These are phyloP conservation scores for Parazoanthus atlanticus DNA, from an alignment of 92 coral and sea anemone genomes.

Conservation along the genomic window DNA sequence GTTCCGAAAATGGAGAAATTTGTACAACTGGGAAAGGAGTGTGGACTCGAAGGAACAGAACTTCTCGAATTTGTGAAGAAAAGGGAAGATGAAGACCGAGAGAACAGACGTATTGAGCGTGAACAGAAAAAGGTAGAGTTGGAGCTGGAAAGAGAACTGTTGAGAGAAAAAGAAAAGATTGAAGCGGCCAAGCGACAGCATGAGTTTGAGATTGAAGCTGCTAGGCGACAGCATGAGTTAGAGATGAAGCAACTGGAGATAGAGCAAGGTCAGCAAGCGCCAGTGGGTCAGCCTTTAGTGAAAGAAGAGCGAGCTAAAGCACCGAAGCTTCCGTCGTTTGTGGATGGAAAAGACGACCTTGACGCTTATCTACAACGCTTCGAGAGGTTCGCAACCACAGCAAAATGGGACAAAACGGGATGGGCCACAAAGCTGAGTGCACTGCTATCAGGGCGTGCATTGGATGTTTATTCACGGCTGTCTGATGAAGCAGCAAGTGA, in stretches of 20 bases:
- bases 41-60: too few species aligned
- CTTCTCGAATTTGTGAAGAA: too few species aligned
- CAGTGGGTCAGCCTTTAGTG: too few species aligned
- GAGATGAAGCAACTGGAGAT: not conserved
- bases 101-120: too few species aligned
- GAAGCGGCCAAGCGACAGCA: not conserved
- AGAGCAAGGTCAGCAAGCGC: too few species aligned
- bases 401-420: slow-evolving; percentile 42
- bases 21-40: too few species aligned
- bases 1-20: too few species aligned
- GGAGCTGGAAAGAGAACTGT: too few species aligned
- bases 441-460: slow-evolving; percentile 52
- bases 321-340: not conserved
- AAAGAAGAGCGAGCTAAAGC: too few species aligned
- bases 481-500: slow-evolving; percentile 49
- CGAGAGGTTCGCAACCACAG: slow-evolving; percentile 43
- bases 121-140: too few species aligned
- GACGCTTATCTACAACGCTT: not conserved
- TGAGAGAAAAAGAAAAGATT: not conserved
- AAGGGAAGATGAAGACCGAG: too few species aligned
- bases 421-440: slow-evolving; percentile 56
- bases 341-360: not conserved
- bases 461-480: slow-evolving; percentile 32
- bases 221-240: not conserved
- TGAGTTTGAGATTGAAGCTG: not conserved